Percentiles rank a stretch among this genome's conserved stretches.
Conservation (phyloP, 2,113 vertebrate genomes). For the Lepus timidus region DNA sequence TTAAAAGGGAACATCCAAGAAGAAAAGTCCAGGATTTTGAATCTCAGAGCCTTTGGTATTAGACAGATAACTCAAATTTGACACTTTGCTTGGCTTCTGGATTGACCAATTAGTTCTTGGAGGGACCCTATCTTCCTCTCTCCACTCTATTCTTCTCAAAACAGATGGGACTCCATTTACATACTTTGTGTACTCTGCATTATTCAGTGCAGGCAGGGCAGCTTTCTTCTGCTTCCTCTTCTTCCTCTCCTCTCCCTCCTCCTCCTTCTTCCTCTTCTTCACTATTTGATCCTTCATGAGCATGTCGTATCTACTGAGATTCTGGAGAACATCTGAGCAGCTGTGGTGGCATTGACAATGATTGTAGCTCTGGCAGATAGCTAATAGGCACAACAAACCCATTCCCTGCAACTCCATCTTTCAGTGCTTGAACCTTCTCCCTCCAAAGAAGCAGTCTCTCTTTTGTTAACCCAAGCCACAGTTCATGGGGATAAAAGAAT, state of each 20-base stretch:
- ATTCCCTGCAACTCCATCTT: background rate
- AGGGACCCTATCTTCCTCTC: background rate
- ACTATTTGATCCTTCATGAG: background rate
- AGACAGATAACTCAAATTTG: background rate
- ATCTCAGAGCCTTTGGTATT: background rate
- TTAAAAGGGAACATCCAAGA: background rate
- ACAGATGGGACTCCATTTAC: background rate
- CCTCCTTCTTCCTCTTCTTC: background rate
- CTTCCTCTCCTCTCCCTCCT: background rate
- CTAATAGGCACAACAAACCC: background rate
- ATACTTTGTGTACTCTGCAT: background rate
- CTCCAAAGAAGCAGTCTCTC: constrained; percentile 52
- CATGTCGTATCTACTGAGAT: background rate
- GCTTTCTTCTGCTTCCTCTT: background rate
- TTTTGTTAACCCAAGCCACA: constrained; percentile 81
- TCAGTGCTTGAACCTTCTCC: background rate
- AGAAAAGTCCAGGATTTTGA: background rate
- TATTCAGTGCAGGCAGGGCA: background rate
- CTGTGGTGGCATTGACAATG: background rate
- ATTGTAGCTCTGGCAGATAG: background rate
- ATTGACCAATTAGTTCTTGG: background rate
- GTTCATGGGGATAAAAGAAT: constrained; percentile 84
- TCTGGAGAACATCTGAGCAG: background rate
- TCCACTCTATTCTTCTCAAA: background rate
- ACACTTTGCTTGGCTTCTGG: background rate